These are phyloP conservation scores for Gymnorhina tibicen DNA, from an alignment of 2,113 vertebrate species.

Conservation along the genomic window DNA sequence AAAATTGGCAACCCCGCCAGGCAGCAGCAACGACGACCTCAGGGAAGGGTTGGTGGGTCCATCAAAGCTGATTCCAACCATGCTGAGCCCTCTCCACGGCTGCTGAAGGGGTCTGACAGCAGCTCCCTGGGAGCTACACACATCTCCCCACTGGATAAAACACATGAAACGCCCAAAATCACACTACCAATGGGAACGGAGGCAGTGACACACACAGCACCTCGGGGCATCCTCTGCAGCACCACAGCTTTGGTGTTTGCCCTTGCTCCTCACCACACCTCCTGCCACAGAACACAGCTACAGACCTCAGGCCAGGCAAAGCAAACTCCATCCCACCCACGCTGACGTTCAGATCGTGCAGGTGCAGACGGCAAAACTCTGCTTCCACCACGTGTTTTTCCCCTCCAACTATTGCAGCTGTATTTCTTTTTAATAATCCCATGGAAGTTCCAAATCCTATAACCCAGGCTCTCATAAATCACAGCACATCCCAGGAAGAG, in stretches of 20 bases:
- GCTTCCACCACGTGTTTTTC: fast-evolving
- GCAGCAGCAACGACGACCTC: background rate
- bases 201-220: background rate
- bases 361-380: background rate
- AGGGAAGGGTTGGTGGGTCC: background rate
- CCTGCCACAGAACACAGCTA: background rate
- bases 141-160: fast-evolving
- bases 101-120: background rate
- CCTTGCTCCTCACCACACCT: background rate
- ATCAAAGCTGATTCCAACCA: fast-evolving
- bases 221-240: background rate
- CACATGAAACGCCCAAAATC: fast-evolving
- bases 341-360: background rate
- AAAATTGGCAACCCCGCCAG: fast-evolving
- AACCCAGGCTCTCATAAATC: background rate
- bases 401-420: background rate
- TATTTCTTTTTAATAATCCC: background rate
- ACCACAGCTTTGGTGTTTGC: background rate
- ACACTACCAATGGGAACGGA: fast-evolving
- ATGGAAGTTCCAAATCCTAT: background rate
- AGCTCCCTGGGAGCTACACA: background rate
- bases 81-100: background rate
- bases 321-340: background rate
- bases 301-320: background rate
- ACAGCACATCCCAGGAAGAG: background rate